These are phyloP conservation scores for Neostethus bicornis DNA, from an alignment of 2,797 vertebrate species.

Conservation along the genomic window DNA sequence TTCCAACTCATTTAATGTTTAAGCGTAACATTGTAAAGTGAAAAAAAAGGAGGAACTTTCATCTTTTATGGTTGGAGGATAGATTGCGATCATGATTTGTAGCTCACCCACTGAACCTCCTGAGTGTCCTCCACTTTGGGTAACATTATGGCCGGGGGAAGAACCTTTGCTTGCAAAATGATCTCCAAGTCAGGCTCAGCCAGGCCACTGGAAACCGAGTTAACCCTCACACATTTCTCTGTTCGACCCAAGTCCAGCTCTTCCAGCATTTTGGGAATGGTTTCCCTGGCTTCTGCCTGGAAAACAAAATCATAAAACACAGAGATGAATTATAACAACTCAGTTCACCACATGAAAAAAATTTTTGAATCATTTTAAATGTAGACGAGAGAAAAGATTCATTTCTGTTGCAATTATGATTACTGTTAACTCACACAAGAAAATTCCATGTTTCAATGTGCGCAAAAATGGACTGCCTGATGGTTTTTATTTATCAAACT, in stretches of 20 bases:
- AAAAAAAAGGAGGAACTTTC: not conserved
- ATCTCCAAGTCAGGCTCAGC: constrained; percentile 88
- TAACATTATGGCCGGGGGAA: constrained; percentile 94
- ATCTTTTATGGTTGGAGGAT: not conserved
- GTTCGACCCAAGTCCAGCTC: constrained; percentile 86
- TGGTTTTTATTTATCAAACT: not conserved
- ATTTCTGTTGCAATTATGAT: constrained; percentile 1
- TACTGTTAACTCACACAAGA: not conserved
- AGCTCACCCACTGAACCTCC: constrained; percentile 91
- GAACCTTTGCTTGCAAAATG: constrained; percentile 83
- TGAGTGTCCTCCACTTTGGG: constrained; percentile 92
- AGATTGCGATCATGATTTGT: not conserved
- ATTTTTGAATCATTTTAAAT: not conserved
- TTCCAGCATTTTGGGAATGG: constrained; percentile 84
- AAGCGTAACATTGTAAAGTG: not conserved
- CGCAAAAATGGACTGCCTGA: not conserved
- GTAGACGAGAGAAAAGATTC: constrained; percentile 3
- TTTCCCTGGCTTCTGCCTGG: constrained; percentile 88
- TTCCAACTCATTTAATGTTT: constrained; percentile 52
- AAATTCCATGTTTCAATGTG: constrained; percentile 1
- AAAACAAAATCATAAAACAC: constrained; percentile 27
- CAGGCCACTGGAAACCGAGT: constrained; percentile 93
- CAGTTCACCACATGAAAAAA: not conserved
- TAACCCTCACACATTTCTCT: constrained; percentile 94
- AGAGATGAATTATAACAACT: constrained; percentile 7